Base-by-base conservation (phyloP, 1,140 invertebrate species). In the Listronotus bonariensis region DNA sequence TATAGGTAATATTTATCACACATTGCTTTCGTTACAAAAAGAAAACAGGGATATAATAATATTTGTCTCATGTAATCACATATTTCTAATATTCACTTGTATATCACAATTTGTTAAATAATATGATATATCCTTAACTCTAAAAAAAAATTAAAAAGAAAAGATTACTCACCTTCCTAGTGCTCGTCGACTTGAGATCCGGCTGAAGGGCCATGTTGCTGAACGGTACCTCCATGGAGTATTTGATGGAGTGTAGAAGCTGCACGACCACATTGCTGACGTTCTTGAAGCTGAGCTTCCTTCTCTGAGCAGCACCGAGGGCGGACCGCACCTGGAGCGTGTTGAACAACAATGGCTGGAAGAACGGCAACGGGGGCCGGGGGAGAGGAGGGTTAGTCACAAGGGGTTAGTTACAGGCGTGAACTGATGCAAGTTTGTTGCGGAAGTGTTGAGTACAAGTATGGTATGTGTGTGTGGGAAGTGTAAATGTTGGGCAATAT, bases 201-300 rank as follows among this genome's bases (percentile, higher is more conserved):
- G 83, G 81, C 15, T 83, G 86, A 36, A 89, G 86, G 53, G 91
- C 88, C 82, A 95, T 93, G 78, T 95, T 93, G 53, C 91, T 92
- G 79, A 96, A 96, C 0, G 93, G 93, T 48, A 95, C 92, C 76
- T 95, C 93, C 70, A 95, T 91, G 63, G 92, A 94, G 79, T 93
- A 95, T 78, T 93, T 95, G 72, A 95, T 94, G 14, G 91, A 92
- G 79, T 95, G 92, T 48, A 95, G 85, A 49, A 96, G 81, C 75
- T 95, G 91, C 63, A 95, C 90, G 12, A 96, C 92, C 59, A 95
- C 92, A 78, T 92, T 94, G 49, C 92, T 93, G 0, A 95, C 92
- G 79, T 94, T 95, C 80, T 93, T 91, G 82, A 96, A 95, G 43
- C 92, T 93, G 17, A 95, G 82, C 77, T 95, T 95, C 60, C 92